These are phyloP conservation scores for Neoniphon sammara DNA, from an alignment of 2,797 vertebrate genomes.

Conservation along the genomic window DNA sequence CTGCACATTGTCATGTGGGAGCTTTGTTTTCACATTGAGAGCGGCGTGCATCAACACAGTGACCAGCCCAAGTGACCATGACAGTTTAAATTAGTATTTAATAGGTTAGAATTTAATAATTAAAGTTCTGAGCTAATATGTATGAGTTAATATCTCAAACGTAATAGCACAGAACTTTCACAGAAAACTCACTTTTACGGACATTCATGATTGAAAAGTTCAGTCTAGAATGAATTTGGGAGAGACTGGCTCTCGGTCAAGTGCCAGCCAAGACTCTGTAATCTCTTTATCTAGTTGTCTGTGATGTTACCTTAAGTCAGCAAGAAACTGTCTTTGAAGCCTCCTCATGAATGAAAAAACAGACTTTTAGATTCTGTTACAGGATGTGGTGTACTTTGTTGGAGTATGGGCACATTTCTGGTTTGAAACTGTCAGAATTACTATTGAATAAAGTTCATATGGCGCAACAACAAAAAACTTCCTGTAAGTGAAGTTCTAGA, in stretches of 20 bases:
- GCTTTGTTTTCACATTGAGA: no score
- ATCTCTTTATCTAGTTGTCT: background rate
- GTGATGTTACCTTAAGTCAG: background rate
- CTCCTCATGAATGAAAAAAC: background rate
- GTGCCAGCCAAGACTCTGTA: no score
- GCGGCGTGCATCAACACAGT: no score
- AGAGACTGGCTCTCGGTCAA: background rate
- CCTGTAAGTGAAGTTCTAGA: background rate
- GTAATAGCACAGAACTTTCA: no score
- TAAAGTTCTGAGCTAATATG: no score
- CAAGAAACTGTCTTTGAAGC: no score
- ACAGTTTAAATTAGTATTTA: no score
- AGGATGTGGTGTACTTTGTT: slow-evolving; percentile 6
- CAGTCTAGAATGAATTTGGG: background rate
- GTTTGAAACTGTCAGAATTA: background rate
- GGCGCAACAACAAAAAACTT: slow-evolving; percentile 13
- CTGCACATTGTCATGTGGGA: no score
- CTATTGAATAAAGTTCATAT: background rate
- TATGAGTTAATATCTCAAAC: no score
- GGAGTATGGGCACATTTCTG: slow-evolving; percentile 1
- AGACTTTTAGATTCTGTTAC: background rate
- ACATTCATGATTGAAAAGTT: background rate
- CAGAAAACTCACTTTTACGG: background rate
- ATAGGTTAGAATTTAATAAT: no score
- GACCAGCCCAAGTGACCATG: no score